phyloP scores from a whole-genome alignment of 2,888 invertebrate species.

The Piscicola geometra region DNA sequence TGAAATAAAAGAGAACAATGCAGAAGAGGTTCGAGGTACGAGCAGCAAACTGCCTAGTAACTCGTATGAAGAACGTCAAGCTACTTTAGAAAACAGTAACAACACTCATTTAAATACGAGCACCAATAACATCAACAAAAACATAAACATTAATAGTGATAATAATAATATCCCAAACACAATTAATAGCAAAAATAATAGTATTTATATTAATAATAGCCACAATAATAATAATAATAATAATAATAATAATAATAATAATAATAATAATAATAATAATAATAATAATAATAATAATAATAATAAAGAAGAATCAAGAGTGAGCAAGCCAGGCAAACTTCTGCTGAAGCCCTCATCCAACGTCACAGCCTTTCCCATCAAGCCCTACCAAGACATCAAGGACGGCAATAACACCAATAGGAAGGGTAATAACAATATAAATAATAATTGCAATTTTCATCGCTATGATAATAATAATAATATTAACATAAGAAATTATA shows the following conservation, averaged over 20 bases:
- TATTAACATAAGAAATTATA: no score
- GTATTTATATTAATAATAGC: not conserved
- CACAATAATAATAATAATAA: not conserved
- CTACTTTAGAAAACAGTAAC: no score
- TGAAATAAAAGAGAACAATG: not conserved
- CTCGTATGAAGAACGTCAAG: no score
- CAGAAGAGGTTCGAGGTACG: no score
- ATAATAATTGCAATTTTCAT: not conserved
- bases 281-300: not conserved
- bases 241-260: no score
- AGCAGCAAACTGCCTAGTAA: no score
- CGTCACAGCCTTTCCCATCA: not conserved
- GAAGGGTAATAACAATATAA: not conserved
- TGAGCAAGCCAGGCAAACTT: constrained; percentile 7
- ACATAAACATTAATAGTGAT: no score
- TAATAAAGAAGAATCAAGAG: not conserved
- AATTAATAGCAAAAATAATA: not conserved
- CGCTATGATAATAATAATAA: not conserved
- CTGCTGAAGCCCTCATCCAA: constrained; percentile 15
- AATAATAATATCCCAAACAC: not conserved
- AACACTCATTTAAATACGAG: no score
- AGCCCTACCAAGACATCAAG: constrained; percentile 25
- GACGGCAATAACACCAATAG: not conserved
- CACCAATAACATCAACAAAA: no score
- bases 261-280: no score